phyloP scores from a whole-genome alignment of 2,888 invertebrate species.

The Perithous albicinctus region DNA sequence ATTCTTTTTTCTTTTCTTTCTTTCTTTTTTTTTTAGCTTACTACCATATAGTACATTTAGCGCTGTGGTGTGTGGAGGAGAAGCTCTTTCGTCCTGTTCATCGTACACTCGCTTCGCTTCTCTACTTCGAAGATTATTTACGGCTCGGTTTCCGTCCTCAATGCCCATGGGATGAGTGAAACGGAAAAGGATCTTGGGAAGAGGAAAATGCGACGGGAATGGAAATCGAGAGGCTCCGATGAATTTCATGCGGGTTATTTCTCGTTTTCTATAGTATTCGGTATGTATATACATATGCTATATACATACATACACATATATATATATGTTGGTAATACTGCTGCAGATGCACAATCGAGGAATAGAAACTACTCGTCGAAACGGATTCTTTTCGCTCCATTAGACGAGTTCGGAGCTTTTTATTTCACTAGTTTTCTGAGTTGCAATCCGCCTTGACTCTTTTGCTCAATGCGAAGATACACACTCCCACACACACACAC shows the following conservation, averaged over 20 bases:
- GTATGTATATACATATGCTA: background rate
- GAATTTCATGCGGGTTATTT: slow-evolving; percentile 63
- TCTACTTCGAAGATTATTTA: slow-evolving; percentile 60
- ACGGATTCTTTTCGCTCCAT: slow-evolving; percentile 64
- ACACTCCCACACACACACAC: too few relatives aligned
- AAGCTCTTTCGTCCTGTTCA: slow-evolving; percentile 11
- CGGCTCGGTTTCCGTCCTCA: slow-evolving; percentile 62
- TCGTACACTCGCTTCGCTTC: slow-evolving; percentile 2
- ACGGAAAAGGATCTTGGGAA: slow-evolving; percentile 50
- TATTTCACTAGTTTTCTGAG: slow-evolving; percentile 45
- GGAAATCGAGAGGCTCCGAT: slow-evolving; percentile 53
- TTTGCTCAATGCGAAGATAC: slow-evolving; percentile 16
- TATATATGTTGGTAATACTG: slow-evolving; percentile 23
- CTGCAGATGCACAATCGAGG: slow-evolving; percentile 47
- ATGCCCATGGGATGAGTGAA: slow-evolving; percentile 59
- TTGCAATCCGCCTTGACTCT: slow-evolving; percentile 35
- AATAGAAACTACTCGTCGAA: slow-evolving; percentile 58
- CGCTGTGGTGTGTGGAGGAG: background rate
- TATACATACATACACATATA: background rate
- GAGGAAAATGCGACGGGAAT: slow-evolving; percentile 45
- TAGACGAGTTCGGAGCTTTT: slow-evolving; percentile 40
- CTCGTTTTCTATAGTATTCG: slow-evolving; percentile 26
- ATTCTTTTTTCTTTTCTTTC: slow-evolving; percentile 30
- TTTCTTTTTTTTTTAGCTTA: slow-evolving; percentile 15
- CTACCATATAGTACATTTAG: slow-evolving; percentile 17